Evolutionary conservation across 2,797 vertebrate genomes (phyloP).

Genomic region (Rousettus madagascariensis): DNA sequence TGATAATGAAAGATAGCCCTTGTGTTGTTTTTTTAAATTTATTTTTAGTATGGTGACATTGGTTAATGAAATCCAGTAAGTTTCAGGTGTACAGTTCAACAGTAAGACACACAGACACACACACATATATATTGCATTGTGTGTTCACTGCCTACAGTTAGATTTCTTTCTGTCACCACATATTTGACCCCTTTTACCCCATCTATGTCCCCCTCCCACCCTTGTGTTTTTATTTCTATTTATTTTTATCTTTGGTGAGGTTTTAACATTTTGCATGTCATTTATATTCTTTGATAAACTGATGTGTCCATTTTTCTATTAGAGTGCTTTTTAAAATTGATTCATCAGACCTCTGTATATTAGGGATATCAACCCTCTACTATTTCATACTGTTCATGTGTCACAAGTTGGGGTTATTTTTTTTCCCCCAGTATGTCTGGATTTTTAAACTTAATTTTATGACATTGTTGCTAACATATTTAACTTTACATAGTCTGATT

Average conservation of each 20-base stretch:
- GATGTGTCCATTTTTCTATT: not conserved
- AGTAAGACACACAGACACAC: no score
- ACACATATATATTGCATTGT: no score
- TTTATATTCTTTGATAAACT: not conserved
- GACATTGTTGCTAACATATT: not conserved
- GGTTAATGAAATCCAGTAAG: no score
- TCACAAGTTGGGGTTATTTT: not conserved
- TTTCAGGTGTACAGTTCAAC: no score
- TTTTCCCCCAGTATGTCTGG: not conserved
- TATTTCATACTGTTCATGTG: not conserved
- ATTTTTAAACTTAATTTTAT: constrained; percentile 2
- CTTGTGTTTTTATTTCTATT: not conserved
- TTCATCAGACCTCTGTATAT: not conserved
- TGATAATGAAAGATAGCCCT: not conserved
- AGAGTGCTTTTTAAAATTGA: not conserved
- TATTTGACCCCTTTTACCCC: no score
- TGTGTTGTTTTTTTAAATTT: not conserved
- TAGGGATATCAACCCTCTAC: not conserved
- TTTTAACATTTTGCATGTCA: not conserved
- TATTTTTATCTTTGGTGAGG: not conserved
- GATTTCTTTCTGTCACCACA: no score
- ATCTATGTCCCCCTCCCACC: no score
- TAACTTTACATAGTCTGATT: not conserved
- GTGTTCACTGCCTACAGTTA: no score
- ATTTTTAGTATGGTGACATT: no score